A percentile compares a stretch with the other conserved stretches of the same genome.
Conservation (phyloP, 2,797 vertebrate genomes). For the Gymnoscopelus microlampas region DNA sequence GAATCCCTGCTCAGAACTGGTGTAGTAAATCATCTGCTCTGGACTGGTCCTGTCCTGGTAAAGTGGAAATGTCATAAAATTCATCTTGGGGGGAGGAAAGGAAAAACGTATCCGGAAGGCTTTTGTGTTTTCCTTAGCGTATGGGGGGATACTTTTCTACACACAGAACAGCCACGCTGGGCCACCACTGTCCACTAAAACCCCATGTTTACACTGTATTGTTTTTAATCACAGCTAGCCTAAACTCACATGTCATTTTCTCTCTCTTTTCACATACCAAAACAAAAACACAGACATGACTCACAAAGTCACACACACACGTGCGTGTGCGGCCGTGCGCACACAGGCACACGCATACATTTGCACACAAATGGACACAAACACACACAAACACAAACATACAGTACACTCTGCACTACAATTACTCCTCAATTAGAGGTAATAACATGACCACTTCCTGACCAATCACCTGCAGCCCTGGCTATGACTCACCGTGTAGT, state of each 20-base stretch:
- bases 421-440: slow-evolving; percentile 82
- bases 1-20: too few relatives aligned
- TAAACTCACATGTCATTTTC: slow-evolving; percentile 76
- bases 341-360: slow-evolving; percentile 3
- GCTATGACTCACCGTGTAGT: slow-evolving; percentile 66
- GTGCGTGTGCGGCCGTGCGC: too few relatives aligned
- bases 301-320: not conserved
- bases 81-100: too few relatives aligned
- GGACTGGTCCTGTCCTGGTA: too few relatives aligned
- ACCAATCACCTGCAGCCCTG: slow-evolving; percentile 79
- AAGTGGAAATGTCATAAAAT: too few relatives aligned
- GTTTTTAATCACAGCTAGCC: slow-evolving; percentile 77
- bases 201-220: slow-evolving; percentile 74
- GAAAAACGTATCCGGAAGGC: not conserved
- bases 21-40: too few relatives aligned
- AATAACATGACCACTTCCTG: slow-evolving; percentile 82
- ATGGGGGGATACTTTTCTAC: slow-evolving; percentile 21
- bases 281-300: slow-evolving; percentile 74
- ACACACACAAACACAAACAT: slow-evolving; percentile 56
- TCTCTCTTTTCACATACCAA: slow-evolving; percentile 75
- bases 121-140: slow-evolving; percentile 13
- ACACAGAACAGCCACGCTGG: slow-evolving; percentile 50
- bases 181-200: slow-evolving; percentile 67
- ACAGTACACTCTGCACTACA: slow-evolving; percentile 67
- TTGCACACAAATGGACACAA: slow-evolving; percentile 61